Evolutionary conservation across 2,888 invertebrate genomes (phyloP).

Genomic region (Abrostola tripartita): DNA sequence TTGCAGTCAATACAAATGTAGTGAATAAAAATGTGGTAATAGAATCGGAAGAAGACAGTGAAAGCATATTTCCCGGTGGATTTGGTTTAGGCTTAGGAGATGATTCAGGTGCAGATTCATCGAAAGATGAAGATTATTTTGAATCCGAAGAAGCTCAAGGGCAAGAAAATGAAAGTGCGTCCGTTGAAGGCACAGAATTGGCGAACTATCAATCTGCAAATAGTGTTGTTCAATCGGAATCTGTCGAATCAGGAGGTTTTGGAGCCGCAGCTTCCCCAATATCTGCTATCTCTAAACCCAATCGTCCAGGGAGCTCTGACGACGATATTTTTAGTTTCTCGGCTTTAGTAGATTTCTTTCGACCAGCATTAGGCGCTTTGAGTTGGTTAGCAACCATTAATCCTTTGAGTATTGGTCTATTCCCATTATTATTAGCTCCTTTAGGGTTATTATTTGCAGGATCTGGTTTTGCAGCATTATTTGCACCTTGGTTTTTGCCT

Average conservation of each 20-base stretch:
- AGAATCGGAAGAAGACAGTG: constrained; percentile 81
- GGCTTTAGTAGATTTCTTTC: constrained; percentile 79
- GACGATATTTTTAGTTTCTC: constrained; percentile 86
- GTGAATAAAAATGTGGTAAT: constrained; percentile 88
- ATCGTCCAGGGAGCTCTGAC: constrained; percentile 72
- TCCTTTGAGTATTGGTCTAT: constrained; percentile 88
- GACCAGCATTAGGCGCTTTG: constrained; percentile 85
- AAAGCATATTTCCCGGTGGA: constrained; percentile 71
- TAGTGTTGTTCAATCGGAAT: constrained; percentile 62
- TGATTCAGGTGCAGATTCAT: constrained; percentile 74
- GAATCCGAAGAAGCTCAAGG: constrained; percentile 73
- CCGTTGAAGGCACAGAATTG: constrained; percentile 74
- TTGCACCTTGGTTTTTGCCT: constrained; percentile 90
- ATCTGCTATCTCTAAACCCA: constrained; percentile 70
- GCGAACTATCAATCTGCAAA: constrained; percentile 77
- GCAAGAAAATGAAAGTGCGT: constrained; percentile 71
- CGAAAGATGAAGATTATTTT: constrained; percentile 69
- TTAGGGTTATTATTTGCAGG: constrained; percentile 89
- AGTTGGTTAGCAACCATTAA: constrained; percentile 87
- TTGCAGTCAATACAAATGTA: constrained; percentile 91
- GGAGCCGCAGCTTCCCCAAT: constrained; percentile 70
- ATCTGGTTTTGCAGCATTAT: constrained; percentile 89
- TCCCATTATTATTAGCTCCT: constrained; percentile 90
- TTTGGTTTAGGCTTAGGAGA: constrained; percentile 77
- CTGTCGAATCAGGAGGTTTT: constrained; percentile 64